Evolutionary conservation across 1,140 invertebrate species (phyloP).

Genomic region (Megathymus violae): DNA sequence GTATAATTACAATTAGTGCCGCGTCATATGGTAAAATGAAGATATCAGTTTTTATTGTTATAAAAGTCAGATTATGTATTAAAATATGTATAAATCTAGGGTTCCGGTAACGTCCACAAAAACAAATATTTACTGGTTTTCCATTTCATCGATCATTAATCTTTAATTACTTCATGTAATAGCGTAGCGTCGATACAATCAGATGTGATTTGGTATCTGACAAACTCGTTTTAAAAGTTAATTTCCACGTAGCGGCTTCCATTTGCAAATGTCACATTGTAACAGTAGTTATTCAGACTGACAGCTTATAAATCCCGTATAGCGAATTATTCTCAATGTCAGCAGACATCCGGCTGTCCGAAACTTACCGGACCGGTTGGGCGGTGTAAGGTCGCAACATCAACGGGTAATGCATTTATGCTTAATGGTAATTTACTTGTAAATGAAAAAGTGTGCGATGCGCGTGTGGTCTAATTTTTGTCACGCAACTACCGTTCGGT

Average conservation of each 20-base stretch:
- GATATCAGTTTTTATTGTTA: too few species aligned
- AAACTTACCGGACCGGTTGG: conserved; percentile 27
- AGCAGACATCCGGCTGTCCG: conserved; percentile 27
- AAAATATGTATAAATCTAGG: too few species aligned
- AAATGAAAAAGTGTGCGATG: background rate
- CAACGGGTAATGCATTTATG: conserved; percentile 17
- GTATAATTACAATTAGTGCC: too few species aligned
- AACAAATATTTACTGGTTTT: conserved; percentile 4
- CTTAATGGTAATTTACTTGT: conserved; percentile 7
- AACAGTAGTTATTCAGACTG: conserved; percentile 12
- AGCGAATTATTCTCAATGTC: conserved; percentile 27
- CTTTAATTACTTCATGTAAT: conserved; percentile 3
- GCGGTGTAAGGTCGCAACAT: conserved; percentile 15
- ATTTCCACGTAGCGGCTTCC: conserved; percentile 12
- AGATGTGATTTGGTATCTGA: background rate
- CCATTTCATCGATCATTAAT: background rate
- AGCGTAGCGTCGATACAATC: background rate
- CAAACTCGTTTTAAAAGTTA: conserved; percentile 10
- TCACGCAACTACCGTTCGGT: background rate
- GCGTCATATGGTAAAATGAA: too few species aligned
- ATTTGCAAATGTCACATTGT: conserved; percentile 20
- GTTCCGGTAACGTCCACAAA: too few species aligned
- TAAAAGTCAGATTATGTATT: too few species aligned
- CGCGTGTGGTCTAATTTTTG: background rate
- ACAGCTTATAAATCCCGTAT: conserved; percentile 15